Percentiles rank a stretch among this genome's conserved stretches.
phyloP scores from a whole-genome alignment of 2,888 invertebrate species.

The Pollenia labialis region DNA sequence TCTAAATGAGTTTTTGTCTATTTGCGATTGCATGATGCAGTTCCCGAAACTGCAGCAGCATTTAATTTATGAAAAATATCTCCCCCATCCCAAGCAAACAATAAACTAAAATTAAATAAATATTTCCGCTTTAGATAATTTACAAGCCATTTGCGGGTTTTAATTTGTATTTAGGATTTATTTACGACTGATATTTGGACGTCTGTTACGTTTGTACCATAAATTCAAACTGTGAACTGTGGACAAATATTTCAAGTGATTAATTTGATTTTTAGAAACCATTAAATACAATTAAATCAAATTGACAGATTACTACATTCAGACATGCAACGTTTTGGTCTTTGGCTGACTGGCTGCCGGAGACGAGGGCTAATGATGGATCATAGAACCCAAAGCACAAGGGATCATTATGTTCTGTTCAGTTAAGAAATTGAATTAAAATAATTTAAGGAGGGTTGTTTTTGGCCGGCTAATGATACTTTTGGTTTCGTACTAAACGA shows the following conservation, averaged over 20 bases:
- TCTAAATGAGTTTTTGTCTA: neutral
- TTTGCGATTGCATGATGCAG: slow-evolving; percentile 1
- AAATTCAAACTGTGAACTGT: slow-evolving; percentile 4
- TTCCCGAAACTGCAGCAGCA: slow-evolving; percentile 42
- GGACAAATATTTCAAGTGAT: slow-evolving; percentile 68
- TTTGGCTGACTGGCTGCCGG: slow-evolving; percentile 8
- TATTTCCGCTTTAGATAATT: slow-evolving; percentile 68
- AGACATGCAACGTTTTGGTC: slow-evolving; percentile 63
- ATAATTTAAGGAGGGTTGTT: slow-evolving; percentile 44
- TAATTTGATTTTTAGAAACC: slow-evolving; percentile 74
- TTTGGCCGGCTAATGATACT: slow-evolving; percentile 34
- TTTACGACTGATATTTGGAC: slow-evolving; percentile 40
- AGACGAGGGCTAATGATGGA: slow-evolving; percentile 62
- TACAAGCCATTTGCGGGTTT: slow-evolving; percentile 63
- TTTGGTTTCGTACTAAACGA: neutral
- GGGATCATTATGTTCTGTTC: slow-evolving; percentile 56
- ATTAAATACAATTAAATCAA: slow-evolving; percentile 75
- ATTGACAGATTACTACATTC: slow-evolving; percentile 73
- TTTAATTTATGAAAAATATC: slow-evolving; percentile 17
- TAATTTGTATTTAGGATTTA: slow-evolving; percentile 59
- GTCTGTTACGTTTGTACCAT: neutral
- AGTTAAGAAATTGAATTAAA: slow-evolving; percentile 5
- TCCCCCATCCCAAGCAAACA: neutral
- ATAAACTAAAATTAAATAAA: slow-evolving; percentile 62
- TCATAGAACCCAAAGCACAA: slow-evolving; percentile 34